Conservation (phyloP, 2,113 vertebrate species). For the Solea solea region DNA sequence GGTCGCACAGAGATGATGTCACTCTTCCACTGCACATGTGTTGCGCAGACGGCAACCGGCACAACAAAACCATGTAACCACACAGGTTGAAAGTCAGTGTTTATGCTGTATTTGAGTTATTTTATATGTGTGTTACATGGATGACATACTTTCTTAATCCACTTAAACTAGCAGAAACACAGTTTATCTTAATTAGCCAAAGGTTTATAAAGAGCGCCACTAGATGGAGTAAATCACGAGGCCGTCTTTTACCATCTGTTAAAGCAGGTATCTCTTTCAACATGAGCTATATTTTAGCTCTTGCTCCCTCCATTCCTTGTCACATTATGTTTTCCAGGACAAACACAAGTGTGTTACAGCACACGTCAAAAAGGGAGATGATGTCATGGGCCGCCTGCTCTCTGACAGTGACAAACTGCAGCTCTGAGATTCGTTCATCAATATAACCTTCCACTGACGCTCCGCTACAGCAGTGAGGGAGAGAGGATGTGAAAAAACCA, state of each 20-base stretch:
- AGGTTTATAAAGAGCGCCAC: conserved; percentile 42
- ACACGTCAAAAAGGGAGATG: conserved; percentile 57
- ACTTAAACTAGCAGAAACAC: neutral
- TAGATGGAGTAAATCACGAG: conserved; percentile 56
- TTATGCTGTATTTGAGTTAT: neutral
- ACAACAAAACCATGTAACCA: neutral
- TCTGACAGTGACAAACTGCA: conserved; percentile 63
- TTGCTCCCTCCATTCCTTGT: conserved; percentile 34
- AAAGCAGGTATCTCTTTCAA: conserved; percentile 44
- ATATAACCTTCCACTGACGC: conserved; percentile 60
- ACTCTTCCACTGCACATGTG: conserved; percentile 49
- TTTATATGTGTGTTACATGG: neutral
- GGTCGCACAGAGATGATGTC: conserved; percentile 72
- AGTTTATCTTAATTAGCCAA: conserved; percentile 18
- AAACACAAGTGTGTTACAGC: conserved; percentile 59
- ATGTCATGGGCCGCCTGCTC: conserved; percentile 54
- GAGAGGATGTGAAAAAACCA: conserved; percentile 27
- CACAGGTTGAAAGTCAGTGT: conserved; percentile 11
- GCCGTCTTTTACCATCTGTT: conserved; percentile 33
- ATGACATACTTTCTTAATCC: neutral
- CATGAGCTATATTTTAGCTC: conserved; percentile 38
- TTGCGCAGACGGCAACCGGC: conserved; percentile 11
- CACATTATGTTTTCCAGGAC: conserved; percentile 51
- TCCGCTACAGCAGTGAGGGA: conserved; percentile 32
- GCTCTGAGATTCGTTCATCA: conserved; percentile 57